Evolutionary conservation across 2,113 vertebrate species (phyloP).

Genomic region (Gopherus evgoodei): DNA sequence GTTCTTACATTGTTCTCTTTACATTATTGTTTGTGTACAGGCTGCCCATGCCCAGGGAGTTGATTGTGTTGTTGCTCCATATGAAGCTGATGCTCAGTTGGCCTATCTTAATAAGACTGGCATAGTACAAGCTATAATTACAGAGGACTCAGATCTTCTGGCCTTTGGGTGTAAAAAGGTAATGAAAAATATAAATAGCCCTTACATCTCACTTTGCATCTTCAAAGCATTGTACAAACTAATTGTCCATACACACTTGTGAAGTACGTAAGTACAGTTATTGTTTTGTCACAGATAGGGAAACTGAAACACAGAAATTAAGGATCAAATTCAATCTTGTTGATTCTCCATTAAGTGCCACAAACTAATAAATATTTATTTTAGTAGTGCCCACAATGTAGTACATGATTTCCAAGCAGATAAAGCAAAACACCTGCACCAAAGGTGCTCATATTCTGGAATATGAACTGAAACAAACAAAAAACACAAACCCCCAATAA

Average conservation of each 20-base stretch:
- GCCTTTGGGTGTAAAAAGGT: slow-evolving; percentile 99
- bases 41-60: slow-evolving; percentile 87
- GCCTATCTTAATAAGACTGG: slow-evolving; percentile 93
- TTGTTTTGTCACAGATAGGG: background rate
- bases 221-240: background rate
- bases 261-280: background rate
- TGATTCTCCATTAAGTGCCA: background rate
- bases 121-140: slow-evolving; percentile 93
- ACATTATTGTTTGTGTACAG: slow-evolving; percentile 67
- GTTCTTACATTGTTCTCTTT: background rate
- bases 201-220: rapidly evolving
- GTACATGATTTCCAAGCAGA: background rate
- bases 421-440: background rate
- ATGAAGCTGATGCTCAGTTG: slow-evolving; percentile 97
- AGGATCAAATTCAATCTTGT: background rate
- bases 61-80: slow-evolving; percentile 95
- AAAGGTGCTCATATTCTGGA: background rate
- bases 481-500: background rate
- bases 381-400: background rate
- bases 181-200: slow-evolving; percentile 1
- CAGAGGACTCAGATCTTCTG: slow-evolving; percentile 96
- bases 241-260: background rate
- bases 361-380: background rate
- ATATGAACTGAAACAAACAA: background rate
- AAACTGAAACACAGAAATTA: background rate